Percentiles rank a stretch among this genome's conserved stretches.
Evolutionary conservation across 2,797 vertebrate genomes (phyloP).

Genomic region (Thunnus albacares): DNA sequence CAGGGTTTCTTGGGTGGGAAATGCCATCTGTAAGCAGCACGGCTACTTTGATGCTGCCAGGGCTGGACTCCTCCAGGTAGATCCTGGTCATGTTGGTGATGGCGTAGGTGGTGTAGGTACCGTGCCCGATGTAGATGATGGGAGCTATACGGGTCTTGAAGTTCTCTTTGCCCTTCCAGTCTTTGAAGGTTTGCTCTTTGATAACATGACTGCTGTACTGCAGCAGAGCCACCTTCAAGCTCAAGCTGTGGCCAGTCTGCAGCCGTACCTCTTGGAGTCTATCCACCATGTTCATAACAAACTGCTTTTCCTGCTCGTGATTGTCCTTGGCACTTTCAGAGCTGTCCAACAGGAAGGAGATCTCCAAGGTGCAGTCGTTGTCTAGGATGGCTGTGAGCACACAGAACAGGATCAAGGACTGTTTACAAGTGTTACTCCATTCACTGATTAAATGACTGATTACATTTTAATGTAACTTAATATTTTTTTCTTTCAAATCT

Average conservation of each 20-base stretch:
- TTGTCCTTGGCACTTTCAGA: constrained; percentile 93
- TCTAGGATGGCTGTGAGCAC: constrained; percentile 82
- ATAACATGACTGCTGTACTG: constrained; percentile 95
- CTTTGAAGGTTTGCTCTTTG: constrained; percentile 90
- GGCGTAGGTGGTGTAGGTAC: constrained; percentile 94
- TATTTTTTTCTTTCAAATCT: neutral
- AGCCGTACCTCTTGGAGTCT: constrained; percentile 87
- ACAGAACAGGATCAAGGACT: constrained; percentile 29
- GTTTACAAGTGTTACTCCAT: neutral
- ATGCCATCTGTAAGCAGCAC: constrained; percentile 91
- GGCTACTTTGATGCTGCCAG: constrained; percentile 86
- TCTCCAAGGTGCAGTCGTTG: constrained; percentile 92
- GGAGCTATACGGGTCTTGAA: constrained; percentile 88
- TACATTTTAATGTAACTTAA: neutral
- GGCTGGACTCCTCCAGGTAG: constrained; percentile 89
- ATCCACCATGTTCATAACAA: constrained; percentile 89
- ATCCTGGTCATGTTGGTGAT: constrained; percentile 94
- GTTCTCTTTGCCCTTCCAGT: constrained; percentile 90
- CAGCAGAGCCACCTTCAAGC: constrained; percentile 89
- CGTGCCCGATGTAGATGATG: constrained; percentile 92
- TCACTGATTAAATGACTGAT: neutral
- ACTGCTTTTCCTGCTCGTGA: constrained; percentile 91
- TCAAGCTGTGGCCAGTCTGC: constrained; percentile 84
- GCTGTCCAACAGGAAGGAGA: constrained; percentile 94
- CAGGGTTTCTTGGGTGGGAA: constrained; percentile 94